Evolutionary conservation across 2,888 invertebrate species (phyloP), one percentile per base, ranked within the genome.

Genomic region (Bombylius discolor): DNA sequence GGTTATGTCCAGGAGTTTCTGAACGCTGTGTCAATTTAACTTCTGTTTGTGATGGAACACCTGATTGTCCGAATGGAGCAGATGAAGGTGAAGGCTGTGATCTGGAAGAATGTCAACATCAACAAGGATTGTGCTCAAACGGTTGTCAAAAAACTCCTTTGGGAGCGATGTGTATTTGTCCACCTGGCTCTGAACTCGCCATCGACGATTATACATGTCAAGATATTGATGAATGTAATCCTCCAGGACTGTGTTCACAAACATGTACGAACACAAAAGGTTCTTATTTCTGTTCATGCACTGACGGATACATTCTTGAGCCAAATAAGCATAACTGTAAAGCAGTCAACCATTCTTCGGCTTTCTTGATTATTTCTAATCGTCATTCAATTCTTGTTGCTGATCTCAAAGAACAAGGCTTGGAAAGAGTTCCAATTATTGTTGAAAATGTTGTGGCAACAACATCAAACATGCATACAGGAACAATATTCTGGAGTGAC

Each of bases 381-480:
- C 78, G 96, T 1, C 90, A 94, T 68, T 92, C 93, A 0, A 93
- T 95, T 61, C 75, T 95, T 32, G 88, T 93, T 1, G 89, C 92
- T 4, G 93, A 95, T 72, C 77, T 97, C 6, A 89, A 89, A 66
- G 90, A 90, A 63, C 92, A 91, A 69, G 91, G 87, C 1, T 76
- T 89, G 12, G 93, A 90, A 71, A 77, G 90, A 52, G 89, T 91
- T 2, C 95, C 89, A 0, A 92, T 94, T 11, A 87, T 88, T 61
- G 96, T 97, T 0, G 95, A 96, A 72, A 97, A 97, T 70, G 95
- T 98, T 0, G 96, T 97, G 0, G 98, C 97, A 0, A 91, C 97
- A 0, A 90, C 94, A 1, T 93, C 95, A 13, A 92, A 98, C 70
- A 94, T 95, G 88, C 87, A 89, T 67, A 87, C 89, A 0, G 91